Evolutionary conservation across 2,797 vertebrate genomes (phyloP), one percentile per base, ranked within the genome.

Genomic region (Podarcis lilfordi): DNA sequence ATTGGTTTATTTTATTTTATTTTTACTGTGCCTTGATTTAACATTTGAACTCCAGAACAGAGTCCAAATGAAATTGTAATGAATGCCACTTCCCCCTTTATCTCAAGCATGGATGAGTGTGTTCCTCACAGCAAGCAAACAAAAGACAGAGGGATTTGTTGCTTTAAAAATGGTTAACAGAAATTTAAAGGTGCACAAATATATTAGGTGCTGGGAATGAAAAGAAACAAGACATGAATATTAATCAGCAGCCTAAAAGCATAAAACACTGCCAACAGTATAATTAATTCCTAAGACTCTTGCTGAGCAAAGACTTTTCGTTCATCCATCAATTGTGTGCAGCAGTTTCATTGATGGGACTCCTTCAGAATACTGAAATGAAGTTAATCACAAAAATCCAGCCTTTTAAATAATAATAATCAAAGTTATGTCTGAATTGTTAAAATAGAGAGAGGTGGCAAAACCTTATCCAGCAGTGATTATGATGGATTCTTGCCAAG

Each of bases 221-320:
- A 32, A 55, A 68, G 75, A 66, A 85, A 90, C 87, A 64, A 89
- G 83, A 71, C 40, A 2, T 88, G 79, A 93, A 91, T 94, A 93
- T 91, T 92, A 90, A 92, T 89, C 80, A 9, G 0, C 23, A 91
- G 69, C 78, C 90, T 17, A 92, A 86, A 45, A 81, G 82, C 86
- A 50, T 88, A 88, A 61, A 90, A 82, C 72, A 84, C 85, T 91
- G 87, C 55, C 87, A 88, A 86, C 87, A 32, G 23, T 17, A 61
- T 84, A 84, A 83, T 81, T 88, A 87, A 90, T 86, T 25, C 29
- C 6, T 1, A 0, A 0, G 3, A 40, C 19, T 68, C 94, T 90
- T 90, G 93, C 93, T 94, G 92, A 86, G 89, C 90, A 84, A 85
- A 86, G 75, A 35, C 88, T 92, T 94, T 93, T 89, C 88, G 71